Conservation (phyloP, 35 echinoderm and acorn worm species). For the Hemicentrotus pulcherrimus region DNA sequence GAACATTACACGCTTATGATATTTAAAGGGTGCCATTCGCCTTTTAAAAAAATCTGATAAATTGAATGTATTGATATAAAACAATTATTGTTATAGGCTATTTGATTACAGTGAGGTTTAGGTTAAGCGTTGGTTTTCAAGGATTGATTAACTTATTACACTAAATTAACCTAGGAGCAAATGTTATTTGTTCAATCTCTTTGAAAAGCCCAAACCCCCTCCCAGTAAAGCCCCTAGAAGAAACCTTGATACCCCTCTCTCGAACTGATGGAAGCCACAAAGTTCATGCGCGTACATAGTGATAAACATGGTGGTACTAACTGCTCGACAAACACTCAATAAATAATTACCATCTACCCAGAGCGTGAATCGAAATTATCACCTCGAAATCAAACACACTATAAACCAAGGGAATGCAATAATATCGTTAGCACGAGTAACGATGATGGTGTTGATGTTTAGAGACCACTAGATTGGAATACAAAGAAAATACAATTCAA, state of each 20-base stretch:
- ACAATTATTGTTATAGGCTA: no score
- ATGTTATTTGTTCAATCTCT: no score
- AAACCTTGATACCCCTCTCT: not conserved
- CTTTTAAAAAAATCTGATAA: no score
- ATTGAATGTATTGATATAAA: no score
- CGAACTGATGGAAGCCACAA: not conserved
- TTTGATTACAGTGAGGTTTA: no score
- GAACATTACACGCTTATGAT: no score
- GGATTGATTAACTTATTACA: no score
- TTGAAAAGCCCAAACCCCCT: no score
- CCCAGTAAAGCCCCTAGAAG: not conserved
- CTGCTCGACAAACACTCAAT: constrained; percentile 1
- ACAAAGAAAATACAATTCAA: no score
- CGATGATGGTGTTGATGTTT: not conserved
- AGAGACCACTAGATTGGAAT: not conserved
- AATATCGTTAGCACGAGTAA: not conserved
- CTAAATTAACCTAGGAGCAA: no score
- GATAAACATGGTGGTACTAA: not conserved
- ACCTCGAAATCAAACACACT: not conserved
- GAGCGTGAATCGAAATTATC: not conserved
- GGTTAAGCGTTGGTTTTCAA: no score
- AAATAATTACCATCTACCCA: not conserved
- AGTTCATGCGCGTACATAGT: not conserved
- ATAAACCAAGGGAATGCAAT: not conserved
- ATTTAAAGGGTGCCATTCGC: no score